A percentile compares a stretch with the other conserved stretches of the same genome.
These are phyloP conservation scores for Tricholauxania praeusta DNA, from an alignment of 2,888 invertebrate genomes.

Conservation along the genomic window DNA sequence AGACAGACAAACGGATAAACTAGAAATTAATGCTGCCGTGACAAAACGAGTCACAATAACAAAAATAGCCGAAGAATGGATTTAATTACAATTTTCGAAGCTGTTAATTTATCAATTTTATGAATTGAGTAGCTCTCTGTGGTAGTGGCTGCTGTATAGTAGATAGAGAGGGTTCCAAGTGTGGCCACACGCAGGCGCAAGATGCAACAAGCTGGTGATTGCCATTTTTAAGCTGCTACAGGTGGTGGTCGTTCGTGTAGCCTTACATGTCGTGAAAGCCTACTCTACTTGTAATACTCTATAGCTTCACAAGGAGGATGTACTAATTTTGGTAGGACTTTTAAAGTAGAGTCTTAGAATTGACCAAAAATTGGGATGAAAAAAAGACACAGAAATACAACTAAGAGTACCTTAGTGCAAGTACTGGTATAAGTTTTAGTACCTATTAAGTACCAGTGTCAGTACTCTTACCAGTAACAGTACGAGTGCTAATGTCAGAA, in stretches of 20 bases:
- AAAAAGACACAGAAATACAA: no score
- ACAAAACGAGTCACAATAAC: conserved; percentile 21
- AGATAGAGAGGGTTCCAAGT: not conserved
- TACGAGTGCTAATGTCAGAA: no score
- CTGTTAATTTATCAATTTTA: conserved; percentile 36
- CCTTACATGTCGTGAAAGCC: conserved; percentile 14
- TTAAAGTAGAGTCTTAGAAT: no score
- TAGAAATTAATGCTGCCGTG: conserved; percentile 23
- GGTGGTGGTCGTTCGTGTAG: conserved; percentile 29
- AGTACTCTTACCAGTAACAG: no score
- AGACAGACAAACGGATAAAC: not conserved
- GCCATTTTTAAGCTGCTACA: conserved; percentile 8
- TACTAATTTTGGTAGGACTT: no score
- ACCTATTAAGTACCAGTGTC: no score
- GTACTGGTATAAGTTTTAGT: no score
- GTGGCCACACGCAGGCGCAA: conserved; percentile 28
- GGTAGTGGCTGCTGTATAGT: no score
- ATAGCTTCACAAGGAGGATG: no score
- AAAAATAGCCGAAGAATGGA: conserved; percentile 33
- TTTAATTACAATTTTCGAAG: conserved; percentile 37
- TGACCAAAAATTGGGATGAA: no score
- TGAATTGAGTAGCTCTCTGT: not conserved
- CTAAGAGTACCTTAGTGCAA: no score
- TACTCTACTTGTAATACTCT: not conserved
- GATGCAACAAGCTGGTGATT: conserved; percentile 7